A percentile compares a stretch with the other conserved stretches of the same genome.
phyloP scores from a whole-genome alignment of 2,888 invertebrate species.

The Bedellia somnulentella region DNA sequence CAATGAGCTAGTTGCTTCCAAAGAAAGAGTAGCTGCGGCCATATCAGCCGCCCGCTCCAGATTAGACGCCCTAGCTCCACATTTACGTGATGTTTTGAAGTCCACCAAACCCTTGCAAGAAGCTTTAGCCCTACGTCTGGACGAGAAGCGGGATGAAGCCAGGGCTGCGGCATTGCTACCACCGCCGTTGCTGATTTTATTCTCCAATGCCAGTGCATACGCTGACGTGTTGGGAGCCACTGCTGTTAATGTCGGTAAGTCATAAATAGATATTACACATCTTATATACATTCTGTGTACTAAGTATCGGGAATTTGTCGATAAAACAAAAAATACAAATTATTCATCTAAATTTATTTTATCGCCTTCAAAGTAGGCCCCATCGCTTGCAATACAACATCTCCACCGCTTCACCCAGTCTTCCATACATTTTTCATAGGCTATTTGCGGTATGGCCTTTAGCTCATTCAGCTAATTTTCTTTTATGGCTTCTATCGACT shows the following conservation, averaged over 20 bases:
- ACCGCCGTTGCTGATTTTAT: conserved; percentile 81
- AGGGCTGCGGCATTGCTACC: conserved; percentile 76
- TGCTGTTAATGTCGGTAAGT: conserved; percentile 42
- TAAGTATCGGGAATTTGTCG: too few species aligned
- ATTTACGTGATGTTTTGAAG: conserved; percentile 62
- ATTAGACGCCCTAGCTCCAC: conserved; percentile 80
- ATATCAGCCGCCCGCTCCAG: conserved; percentile 76
- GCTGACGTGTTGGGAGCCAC: conserved; percentile 71
- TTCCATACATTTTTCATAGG: too few species aligned
- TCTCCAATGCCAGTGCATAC: conserved; percentile 82
- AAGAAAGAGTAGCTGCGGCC: conserved; percentile 74
- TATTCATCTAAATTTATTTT: too few species aligned
- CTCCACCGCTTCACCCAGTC: too few species aligned
- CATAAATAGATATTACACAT: conserved; percentile 1
- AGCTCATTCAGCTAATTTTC: too few species aligned
- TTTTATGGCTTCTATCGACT: too few species aligned
- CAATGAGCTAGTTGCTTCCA: conserved; percentile 72
- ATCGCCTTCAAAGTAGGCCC: too few species aligned
- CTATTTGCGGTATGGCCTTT: too few species aligned
- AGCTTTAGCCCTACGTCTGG: conserved; percentile 78
- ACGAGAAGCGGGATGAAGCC: conserved; percentile 77
- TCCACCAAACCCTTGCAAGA: conserved; percentile 89
- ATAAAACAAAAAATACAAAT: too few species aligned
- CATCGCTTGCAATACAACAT: too few species aligned
- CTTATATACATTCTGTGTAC: too few species aligned